Evolutionary conservation across 2,113 vertebrate species (phyloP).

Genomic region (Chaetodon auriga): DNA sequence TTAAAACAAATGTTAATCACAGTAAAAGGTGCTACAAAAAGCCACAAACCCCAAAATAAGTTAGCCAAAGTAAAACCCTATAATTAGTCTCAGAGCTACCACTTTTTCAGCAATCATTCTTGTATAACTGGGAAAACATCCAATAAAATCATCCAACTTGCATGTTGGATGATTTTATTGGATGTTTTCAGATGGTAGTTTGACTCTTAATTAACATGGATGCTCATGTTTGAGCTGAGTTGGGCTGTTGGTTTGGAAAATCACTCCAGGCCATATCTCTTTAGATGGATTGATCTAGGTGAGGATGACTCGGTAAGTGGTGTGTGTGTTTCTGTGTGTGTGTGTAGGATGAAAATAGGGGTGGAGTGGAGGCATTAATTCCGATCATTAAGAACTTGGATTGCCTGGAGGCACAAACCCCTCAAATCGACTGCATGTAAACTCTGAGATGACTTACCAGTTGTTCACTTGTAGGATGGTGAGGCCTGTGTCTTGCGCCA

Average conservation of each 20-base stretch:
- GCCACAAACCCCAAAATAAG: slow-evolving; percentile 39
- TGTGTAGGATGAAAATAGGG: slow-evolving; percentile 34
- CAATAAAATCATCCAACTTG: slow-evolving; percentile 47
- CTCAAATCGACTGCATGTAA: slow-evolving; percentile 76
- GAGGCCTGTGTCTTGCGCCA: slow-evolving; percentile 99
- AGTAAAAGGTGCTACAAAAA: slow-evolving; percentile 31
- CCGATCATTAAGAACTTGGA: slow-evolving; percentile 81
- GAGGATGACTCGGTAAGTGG: slow-evolving; percentile 71
- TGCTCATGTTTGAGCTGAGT: slow-evolving; percentile 72
- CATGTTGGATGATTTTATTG: slow-evolving; percentile 69
- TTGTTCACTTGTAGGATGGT: slow-evolving; percentile 99
- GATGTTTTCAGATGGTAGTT: slow-evolving; percentile 64
- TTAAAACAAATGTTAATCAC: slow-evolving; percentile 35
- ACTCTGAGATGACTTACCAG: slow-evolving; percentile 91
- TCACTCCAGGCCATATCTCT: slow-evolving; percentile 75
- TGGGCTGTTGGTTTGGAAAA: slow-evolving; percentile 70
- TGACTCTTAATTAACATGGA: slow-evolving; percentile 75
- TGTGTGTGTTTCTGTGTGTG: slow-evolving; percentile 33
- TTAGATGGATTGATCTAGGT: slow-evolving; percentile 81
- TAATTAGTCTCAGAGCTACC: slow-evolving; percentile 68
- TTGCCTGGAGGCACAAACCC: slow-evolving; percentile 77
- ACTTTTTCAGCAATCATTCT: slow-evolving; percentile 57
- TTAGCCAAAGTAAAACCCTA: slow-evolving; percentile 31
- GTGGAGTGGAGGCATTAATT: slow-evolving; percentile 77
- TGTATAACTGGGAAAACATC: slow-evolving; percentile 45